Evolutionary conservation across 2,113 vertebrate species (phyloP).

Genomic region (Apteryx owenii): DNA sequence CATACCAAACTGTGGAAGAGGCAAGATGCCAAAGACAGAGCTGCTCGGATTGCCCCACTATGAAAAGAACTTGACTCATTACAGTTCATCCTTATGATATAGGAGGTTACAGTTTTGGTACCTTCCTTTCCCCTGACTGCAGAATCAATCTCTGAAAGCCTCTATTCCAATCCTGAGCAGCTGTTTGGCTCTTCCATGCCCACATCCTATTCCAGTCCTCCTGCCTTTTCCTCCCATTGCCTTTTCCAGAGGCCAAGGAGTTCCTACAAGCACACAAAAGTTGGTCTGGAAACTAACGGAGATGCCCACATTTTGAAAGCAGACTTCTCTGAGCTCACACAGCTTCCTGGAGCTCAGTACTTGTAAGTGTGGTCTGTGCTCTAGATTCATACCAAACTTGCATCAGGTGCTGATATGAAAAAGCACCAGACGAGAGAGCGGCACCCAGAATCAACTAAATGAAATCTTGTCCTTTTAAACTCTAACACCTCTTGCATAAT

Average conservation of each 20-base stretch:
- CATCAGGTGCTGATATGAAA: neutral
- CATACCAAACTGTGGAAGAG: neutral
- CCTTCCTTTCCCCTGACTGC: neutral
- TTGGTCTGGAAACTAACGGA: neutral
- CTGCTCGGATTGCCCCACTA: neutral
- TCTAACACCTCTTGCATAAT: neutral
- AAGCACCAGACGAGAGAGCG: neutral
- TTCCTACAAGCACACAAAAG: neutral
- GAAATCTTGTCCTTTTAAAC: neutral
- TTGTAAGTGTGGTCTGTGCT: neutral
- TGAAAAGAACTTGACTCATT: neutral
- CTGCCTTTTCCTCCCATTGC: neutral
- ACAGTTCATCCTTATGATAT: neutral
- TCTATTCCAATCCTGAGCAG: fast-evolving
- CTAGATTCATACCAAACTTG: neutral
- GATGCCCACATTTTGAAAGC: neutral
- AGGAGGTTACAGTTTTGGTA: neutral
- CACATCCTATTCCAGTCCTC: neutral
- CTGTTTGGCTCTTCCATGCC: neutral
- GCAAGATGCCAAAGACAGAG: neutral
- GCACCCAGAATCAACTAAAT: neutral
- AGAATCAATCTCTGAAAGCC: neutral
- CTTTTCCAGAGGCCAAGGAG: neutral
- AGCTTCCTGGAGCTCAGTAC: neutral
- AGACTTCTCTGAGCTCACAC: neutral